Evolutionary conservation across 2,888 invertebrate genomes (phyloP).

Genomic region (Lampropteryx suffumata): DNA sequence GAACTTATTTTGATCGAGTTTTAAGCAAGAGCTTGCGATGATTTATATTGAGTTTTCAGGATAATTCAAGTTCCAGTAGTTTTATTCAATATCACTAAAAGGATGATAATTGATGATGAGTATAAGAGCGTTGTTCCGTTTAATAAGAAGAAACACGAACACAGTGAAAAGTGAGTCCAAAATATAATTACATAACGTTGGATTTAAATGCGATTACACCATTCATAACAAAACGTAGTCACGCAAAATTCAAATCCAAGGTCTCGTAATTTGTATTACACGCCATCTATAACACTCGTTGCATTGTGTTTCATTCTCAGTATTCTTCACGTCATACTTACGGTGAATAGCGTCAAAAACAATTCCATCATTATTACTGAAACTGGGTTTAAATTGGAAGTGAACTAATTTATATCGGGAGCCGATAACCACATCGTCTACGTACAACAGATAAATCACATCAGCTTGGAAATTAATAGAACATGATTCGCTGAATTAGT

Average conservation of each 20-base stretch:
- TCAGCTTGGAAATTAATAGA: conserved; percentile 56
- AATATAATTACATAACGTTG: conserved; percentile 15
- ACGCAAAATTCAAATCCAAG: conserved; percentile 30
- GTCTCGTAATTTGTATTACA: conserved; percentile 30
- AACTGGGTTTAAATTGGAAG: conserved; percentile 19
- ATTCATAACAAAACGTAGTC: conserved; percentile 22
- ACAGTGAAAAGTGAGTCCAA: conserved; percentile 9
- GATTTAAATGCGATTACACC: conserved; percentile 23
- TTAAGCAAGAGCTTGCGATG: neutral
- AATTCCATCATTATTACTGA: conserved; percentile 7
- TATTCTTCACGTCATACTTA: neutral
- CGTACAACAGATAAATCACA: conserved; percentile 40
- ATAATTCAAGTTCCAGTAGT: too few species aligned
- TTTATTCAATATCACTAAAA: too few species aligned
- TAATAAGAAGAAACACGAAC: neutral
- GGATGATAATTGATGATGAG: too few species aligned
- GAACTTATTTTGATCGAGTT: conserved; percentile 4
- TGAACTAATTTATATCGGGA: conserved; percentile 25
- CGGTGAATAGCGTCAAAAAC: neutral
- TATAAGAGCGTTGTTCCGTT: neutral
- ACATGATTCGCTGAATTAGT: conserved; percentile 58
- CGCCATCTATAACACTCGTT: conserved; percentile 26
- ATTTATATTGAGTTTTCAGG: too few species aligned
- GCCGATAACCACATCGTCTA: conserved; percentile 30
- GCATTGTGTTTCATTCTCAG: neutral